These are phyloP conservation scores for Ypsolopha scabrella DNA, from an alignment of 2,888 invertebrate species.

Conservation along the genomic window DNA sequence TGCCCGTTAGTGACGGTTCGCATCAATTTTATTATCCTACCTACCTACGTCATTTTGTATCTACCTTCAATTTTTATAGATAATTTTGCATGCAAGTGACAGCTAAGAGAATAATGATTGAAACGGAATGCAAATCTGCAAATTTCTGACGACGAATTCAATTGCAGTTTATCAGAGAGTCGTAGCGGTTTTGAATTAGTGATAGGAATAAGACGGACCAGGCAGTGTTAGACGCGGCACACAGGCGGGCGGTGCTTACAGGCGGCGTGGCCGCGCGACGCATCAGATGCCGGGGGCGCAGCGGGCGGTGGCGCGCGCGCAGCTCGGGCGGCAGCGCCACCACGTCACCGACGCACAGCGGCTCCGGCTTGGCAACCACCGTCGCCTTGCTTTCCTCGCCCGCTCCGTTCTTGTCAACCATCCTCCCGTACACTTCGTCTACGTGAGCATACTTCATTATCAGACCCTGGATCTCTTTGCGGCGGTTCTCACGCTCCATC, in stretches of 20 bases:
- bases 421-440: slow-evolving; percentile 76
- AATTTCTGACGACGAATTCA: no score
- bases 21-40: not conserved
- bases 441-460: slow-evolving; percentile 86
- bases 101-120: no score
- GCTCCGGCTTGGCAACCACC: slow-evolving; percentile 22
- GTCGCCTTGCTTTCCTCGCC: slow-evolving; percentile 9
- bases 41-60: not conserved
- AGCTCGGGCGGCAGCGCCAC: slow-evolving; percentile 57
- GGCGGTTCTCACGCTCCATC: slow-evolving; percentile 81
- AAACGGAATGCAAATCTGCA: no score
- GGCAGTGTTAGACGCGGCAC: slow-evolving; percentile 1
- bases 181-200: not conserved
- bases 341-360: slow-evolving; percentile 50
- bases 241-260: slow-evolving; percentile 52
- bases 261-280: slow-evolving; percentile 69
- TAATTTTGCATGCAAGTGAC: not conserved
- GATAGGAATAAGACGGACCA: not conserved
- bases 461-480: slow-evolving; percentile 86
- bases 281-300: slow-evolving; percentile 57
- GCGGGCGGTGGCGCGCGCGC: slow-evolving; percentile 50
- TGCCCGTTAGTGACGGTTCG: not conserved
- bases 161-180: not conserved
- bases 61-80: not conserved
- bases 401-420: slow-evolving; percentile 29